Evolutionary conservation across 2,113 vertebrate species (phyloP), one percentile per base, ranked within the genome.

Genomic region (Euleptes europaea): DNA sequence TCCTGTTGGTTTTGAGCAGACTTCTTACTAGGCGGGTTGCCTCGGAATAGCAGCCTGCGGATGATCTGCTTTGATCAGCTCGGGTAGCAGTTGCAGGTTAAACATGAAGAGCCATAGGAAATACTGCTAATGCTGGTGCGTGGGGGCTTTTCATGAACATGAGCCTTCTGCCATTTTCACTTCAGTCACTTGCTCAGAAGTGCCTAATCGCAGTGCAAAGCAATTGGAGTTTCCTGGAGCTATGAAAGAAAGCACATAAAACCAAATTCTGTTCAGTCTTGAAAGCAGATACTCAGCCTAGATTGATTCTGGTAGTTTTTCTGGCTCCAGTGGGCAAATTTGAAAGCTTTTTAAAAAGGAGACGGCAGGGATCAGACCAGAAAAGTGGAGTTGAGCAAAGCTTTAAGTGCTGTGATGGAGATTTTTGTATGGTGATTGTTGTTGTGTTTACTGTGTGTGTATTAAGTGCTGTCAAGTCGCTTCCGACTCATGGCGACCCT

Each of bases 381-480:
- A 19, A 67, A 49, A 17, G 71, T 26, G 44, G 63, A 76, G 42
- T n/a, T 28, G 8, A 14, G n/a, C 70, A 54, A 44, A 75, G 60
- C n/a, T 71, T 85, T 57, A 71, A 79, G 67, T 51, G 15, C 23
- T 19, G 35, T 5, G 14, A 21, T 44, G 35, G 72, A 44, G 57
- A 44, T 65, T 79, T 85, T 73, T 77, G 15, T n/a, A 6, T 83
- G 82, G 86, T 84, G 44, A 10, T 26, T 60, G 3, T 88, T 80
- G 85, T 89, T 91, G 91, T 35, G 10, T 92, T 93, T 87, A n/a
- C 80, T 26, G n/a, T n/a, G n/a, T n/a, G n/a, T n/a, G n/a, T n/a
- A n/a, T n/a, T n/a, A n/a, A n/a, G n/a, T n/a, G n/a, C n/a, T n/a
- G n/a, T n/a, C n/a, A n/a, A n/a, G n/a, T n/a, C n/a, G n/a, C n/a